Evolutionary conservation across 2,888 invertebrate genomes (phyloP).

Genomic region (Norana najaformis): DNA sequence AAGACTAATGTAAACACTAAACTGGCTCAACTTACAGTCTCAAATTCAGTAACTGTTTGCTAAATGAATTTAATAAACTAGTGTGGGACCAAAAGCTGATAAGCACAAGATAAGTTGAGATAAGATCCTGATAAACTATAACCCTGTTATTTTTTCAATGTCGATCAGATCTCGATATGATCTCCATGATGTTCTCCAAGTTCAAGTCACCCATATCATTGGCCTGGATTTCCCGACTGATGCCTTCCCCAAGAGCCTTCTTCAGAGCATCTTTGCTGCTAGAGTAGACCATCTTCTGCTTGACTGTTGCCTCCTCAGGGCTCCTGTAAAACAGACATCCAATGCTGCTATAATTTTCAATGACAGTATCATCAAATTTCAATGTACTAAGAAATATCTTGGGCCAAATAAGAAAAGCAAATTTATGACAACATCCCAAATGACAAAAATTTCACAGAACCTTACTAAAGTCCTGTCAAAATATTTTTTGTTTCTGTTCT

Average conservation of each 20-base stretch:
- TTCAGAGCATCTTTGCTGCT: slow-evolving; percentile 96
- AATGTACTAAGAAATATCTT: background rate
- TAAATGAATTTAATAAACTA: background rate
- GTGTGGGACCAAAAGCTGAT: background rate
- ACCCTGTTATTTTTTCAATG: background rate
- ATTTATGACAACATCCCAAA: too few relatives aligned
- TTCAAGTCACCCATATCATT: slow-evolving; percentile 82
- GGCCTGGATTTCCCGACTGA: slow-evolving; percentile 93
- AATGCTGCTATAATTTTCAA: background rate
- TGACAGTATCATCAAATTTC: background rate
- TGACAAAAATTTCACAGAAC: background rate
- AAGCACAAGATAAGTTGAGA: background rate
- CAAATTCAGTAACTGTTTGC: background rate
- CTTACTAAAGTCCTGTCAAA: too few relatives aligned
- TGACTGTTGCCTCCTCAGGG: slow-evolving; percentile 91
- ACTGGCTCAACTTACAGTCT: background rate
- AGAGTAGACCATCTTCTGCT: slow-evolving; percentile 79
- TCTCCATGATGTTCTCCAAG: slow-evolving; percentile 51
- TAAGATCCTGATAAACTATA: background rate
- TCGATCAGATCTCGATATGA: slow-evolving; percentile 14
- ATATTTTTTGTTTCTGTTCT: too few relatives aligned
- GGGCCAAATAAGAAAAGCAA: background rate
- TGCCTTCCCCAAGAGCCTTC: slow-evolving; percentile 86
- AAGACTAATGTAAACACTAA: background rate
- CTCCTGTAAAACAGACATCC: slow-evolving; percentile 67